Percentiles rank a stretch among this genome's conserved stretches.
phyloP scores from a whole-genome alignment of 2,113 vertebrate species.

The Hippopotamus amphibius region DNA sequence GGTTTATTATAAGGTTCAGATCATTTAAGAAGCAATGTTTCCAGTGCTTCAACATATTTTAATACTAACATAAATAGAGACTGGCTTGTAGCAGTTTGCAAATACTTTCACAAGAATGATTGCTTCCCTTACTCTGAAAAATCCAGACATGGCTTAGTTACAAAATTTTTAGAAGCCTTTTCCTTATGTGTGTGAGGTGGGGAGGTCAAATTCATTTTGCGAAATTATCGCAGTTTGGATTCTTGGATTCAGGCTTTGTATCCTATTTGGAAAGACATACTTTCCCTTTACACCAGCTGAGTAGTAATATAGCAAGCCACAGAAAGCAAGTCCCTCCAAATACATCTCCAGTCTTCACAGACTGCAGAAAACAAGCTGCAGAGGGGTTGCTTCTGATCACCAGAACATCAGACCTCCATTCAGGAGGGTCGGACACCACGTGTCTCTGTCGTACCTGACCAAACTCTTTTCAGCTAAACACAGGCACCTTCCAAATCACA shows the following conservation, averaged over 20 bases:
- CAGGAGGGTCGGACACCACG: neutral
- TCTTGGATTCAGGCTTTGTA: neutral
- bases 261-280: constrained; percentile 20
- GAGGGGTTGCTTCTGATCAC: neutral
- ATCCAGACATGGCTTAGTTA: neutral
- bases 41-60: neutral
- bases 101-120: constrained; percentile 18
- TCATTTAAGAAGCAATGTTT: neutral
- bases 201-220: neutral
- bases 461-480: neutral
- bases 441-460: neutral
- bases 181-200: neutral
- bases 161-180: neutral
- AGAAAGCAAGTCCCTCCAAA: neutral
- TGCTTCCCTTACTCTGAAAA: neutral
- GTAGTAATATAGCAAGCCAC: neutral
- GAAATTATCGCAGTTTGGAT: neutral
- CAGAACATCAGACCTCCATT: neutral
- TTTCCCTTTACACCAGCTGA: neutral
- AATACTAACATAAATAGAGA: neutral
- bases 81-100: neutral
- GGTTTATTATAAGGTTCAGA: neutral
- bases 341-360: neutral
- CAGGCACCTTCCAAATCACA: neutral
- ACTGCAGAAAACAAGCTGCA: neutral